Conservation (phyloP, 2,797 vertebrate species). For the Numenius phaeopus region DNA sequence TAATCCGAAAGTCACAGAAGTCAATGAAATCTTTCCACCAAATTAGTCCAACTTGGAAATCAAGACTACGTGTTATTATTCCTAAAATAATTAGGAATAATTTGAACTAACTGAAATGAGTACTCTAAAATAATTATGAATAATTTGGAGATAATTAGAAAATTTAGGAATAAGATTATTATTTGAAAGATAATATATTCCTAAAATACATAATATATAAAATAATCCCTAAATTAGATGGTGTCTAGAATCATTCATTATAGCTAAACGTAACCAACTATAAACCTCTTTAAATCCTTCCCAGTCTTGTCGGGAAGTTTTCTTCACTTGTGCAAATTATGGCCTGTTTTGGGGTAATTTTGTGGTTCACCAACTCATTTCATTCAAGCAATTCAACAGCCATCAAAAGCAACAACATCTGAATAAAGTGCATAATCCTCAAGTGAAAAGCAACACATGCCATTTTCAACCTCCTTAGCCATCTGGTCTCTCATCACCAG, state of each 20-base stretch:
- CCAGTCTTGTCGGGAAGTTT: background rate
- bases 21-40: background rate
- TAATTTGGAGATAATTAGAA: background rate
- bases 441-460: slow-evolving; percentile 8
- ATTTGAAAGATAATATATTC: background rate
- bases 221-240: background rate
- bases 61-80: background rate
- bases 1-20: background rate
- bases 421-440: slow-evolving; percentile 20
- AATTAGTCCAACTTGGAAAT: background rate
- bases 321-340: background rate
- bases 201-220: background rate
- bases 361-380: slow-evolving; percentile 31
- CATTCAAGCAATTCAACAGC: slow-evolving; percentile 14
- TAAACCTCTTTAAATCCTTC: background rate
- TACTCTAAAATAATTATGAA: background rate
- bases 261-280: background rate
- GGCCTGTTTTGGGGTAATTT: background rate
- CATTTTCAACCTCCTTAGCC: slow-evolving; percentile 25
- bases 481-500: slow-evolving; percentile 44
- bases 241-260: background rate
- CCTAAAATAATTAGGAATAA: background rate
- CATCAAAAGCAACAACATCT: background rate
- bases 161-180: background rate
- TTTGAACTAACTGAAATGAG: background rate